Conservation (phyloP, 2,113 vertebrate genomes). For the Hyperoodon ampullatus region DNA sequence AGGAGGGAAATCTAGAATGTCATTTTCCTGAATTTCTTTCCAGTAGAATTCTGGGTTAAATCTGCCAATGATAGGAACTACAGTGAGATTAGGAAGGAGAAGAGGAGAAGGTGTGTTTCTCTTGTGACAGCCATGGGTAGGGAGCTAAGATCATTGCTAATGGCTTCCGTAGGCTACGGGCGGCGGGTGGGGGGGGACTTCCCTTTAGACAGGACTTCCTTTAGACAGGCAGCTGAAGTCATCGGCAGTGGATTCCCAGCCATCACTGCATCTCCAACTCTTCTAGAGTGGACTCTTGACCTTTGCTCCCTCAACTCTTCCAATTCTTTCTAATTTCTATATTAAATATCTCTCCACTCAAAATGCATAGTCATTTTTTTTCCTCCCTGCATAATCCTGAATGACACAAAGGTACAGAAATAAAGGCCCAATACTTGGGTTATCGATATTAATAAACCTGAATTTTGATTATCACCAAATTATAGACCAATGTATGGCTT, state of each 20-base stretch:
- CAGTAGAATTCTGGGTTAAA: neutral
- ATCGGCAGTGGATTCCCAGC: neutral
- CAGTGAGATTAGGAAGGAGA: neutral
- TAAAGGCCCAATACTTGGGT: neutral
- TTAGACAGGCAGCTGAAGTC: neutral
- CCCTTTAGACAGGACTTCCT: neutral
- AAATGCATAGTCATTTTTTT: neutral
- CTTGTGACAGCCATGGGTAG: neutral
- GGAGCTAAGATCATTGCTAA: neutral
- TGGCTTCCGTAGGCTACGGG: neutral
- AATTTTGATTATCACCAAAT: constrained; percentile 9
- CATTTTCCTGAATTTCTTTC: neutral
- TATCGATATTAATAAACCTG: neutral
- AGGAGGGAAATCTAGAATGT: neutral
- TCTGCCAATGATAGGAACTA: neutral
- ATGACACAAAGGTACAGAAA: neutral
- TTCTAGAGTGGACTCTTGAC: neutral
- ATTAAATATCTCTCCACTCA: neutral
- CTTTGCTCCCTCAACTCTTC: neutral
- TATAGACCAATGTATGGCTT: neutral
- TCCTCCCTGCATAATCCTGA: neutral
- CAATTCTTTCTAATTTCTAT: neutral
- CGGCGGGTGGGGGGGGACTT: no score
- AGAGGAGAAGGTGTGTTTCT: neutral
- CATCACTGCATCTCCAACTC: neutral